Evolutionary conservation across 2,888 invertebrate genomes (phyloP).

Genomic region (Heliconius ismenius): DNA sequence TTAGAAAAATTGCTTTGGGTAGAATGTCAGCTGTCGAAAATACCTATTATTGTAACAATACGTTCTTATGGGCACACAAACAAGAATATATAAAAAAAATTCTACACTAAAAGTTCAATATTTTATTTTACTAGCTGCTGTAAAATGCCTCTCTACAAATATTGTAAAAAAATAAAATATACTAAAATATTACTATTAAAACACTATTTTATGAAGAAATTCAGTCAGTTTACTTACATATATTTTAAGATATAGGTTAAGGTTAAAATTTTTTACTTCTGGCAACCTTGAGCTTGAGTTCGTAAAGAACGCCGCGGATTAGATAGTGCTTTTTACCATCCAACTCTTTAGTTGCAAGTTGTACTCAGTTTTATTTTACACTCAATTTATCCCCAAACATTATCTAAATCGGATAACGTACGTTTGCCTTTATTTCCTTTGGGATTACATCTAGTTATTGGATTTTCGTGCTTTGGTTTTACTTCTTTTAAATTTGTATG

Average conservation of each 20-base stretch:
- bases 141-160: background rate
- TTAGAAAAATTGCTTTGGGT: constrained; percentile 71
- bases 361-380: constrained; percentile 71
- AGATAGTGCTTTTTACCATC: constrained; percentile 46
- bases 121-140: background rate
- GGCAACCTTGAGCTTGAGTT: constrained; percentile 56
- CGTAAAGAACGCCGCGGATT: constrained; percentile 45
- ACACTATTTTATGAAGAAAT: background rate
- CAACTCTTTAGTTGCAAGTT: constrained; percentile 60
- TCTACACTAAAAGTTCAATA: background rate
- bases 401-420: constrained; percentile 59
- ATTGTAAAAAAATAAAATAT: background rate
- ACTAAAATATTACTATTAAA: background rate
- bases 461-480: constrained; percentile 28
- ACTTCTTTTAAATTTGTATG: constrained; percentile 8
- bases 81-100: too few relatives aligned
- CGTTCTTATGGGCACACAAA: background rate
- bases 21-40: constrained; percentile 68
- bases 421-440: constrained; percentile 45
- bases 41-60: constrained; percentile 29
- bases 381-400: constrained; percentile 62
- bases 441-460: constrained; percentile 34
- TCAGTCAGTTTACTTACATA: background rate
- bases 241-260: constrained; percentile 24
- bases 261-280: constrained; percentile 24